Base-by-base conservation (phyloP, 1,140 invertebrate genomes). In the Maniola jurtina region DNA sequence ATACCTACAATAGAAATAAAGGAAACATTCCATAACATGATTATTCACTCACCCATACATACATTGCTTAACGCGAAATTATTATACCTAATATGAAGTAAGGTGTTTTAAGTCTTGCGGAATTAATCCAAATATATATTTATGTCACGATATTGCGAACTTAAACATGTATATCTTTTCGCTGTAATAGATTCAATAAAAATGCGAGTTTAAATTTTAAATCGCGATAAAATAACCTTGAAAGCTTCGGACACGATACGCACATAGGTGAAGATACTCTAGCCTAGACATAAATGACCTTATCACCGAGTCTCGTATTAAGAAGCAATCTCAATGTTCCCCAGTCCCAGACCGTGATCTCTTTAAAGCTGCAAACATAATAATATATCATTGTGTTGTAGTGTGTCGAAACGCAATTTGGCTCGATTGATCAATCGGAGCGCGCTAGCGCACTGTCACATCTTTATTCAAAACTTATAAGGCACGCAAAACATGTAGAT, bases 21-120 rank as follows among this genome's bases (percentile, higher is more conserved):
- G 76, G 70, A 72, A 73, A 71, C 65, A 64, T 76, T 62, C 67
- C 71, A 77, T 76, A 83, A 84, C 69, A 77, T 72, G 70, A 77
- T 70, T 72, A 79, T 75, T 79, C 84, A 87, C 77, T 76, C 86
- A 79, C 77, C 61, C 86, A 81, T 71, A 83, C 86, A 84, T 77
- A 82, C 84, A 70, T 75, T 77, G 16, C 57, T 61, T 67, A 67
- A 54, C 54, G 52, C 42, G 59, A 66, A 66, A 71, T 68, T 11
- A 47, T 56, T 16, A 45, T 59, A 52, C 13, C 40, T 2, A 47
- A n/a, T 47, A 50, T 50, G 48, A 45, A 66, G 5, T 61, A 64
- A 75, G 64, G 68, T 71, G 66, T 68, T 45, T 45, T n/a, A 45
- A 13, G 9, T 45, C 13, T 45, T 45, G 9, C 13, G 13, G 42